Evolutionary conservation across 2,888 invertebrate genomes (phyloP).

Genomic region (Vanessa cardui): DNA sequence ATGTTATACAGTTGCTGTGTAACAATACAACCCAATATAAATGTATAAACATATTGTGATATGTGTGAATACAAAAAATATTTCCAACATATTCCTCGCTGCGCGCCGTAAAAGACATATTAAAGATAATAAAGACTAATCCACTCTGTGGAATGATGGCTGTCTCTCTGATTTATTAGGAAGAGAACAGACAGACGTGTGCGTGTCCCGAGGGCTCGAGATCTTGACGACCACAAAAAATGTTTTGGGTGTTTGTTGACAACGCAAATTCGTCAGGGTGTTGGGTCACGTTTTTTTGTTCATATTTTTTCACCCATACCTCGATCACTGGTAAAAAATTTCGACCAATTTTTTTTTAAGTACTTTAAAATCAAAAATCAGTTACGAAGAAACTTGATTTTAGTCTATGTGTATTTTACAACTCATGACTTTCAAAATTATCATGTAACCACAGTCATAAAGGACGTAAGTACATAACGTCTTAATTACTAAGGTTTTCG

Average conservation of each 20-base stretch:
- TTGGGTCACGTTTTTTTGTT: slow-evolving; percentile 7
- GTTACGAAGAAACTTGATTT: background rate
- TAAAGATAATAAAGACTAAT: slow-evolving; percentile 33
- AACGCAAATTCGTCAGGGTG: slow-evolving; percentile 53
- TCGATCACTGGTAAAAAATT: background rate
- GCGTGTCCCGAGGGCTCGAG: slow-evolving; percentile 61
- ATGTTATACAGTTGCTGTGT: too few species aligned
- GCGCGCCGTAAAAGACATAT: slow-evolving; percentile 15
- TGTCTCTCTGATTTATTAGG: slow-evolving; percentile 71
- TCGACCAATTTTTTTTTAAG: too few species aligned
- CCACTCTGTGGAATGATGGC: slow-evolving; percentile 56
- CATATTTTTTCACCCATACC: background rate
- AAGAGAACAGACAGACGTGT: slow-evolving; percentile 65
- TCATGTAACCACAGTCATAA: too few species aligned
- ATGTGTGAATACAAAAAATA: background rate
- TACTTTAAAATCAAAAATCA: too few species aligned
- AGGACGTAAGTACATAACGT: too few species aligned
- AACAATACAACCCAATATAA: too few species aligned
- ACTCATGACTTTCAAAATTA: background rate
- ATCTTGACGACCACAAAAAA: slow-evolving; percentile 64
- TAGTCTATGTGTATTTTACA: background rate
- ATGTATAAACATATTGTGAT: too few species aligned
- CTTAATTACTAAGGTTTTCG: too few species aligned
- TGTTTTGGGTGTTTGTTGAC: slow-evolving; percentile 74
- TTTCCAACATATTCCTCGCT: background rate